Conservation (phyloP, 2,113 vertebrate genomes). For the Phodopus roborovskii region DNA sequence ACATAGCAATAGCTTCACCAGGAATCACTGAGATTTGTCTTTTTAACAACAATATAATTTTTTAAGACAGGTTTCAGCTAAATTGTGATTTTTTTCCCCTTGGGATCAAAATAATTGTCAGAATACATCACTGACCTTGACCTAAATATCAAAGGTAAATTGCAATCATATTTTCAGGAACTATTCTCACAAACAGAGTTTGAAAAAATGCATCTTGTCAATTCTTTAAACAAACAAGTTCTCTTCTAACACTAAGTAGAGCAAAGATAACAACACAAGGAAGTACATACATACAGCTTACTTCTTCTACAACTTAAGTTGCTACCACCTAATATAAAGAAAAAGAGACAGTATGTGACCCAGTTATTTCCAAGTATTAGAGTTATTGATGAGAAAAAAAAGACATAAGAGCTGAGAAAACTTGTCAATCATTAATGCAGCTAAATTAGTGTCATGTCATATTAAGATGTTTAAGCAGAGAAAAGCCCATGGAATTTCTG, state of each 20-base stretch:
- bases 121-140: slow-evolving; percentile 7
- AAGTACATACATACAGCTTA: background rate
- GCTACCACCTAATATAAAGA: background rate
- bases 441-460: background rate
- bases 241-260: background rate
- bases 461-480: background rate
- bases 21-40: background rate
- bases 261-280: background rate
- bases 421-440: background rate
- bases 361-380: slow-evolving; percentile 36
- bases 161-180: slow-evolving; percentile 1
- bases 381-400: background rate
- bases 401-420: background rate
- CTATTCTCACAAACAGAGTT: slow-evolving; percentile 24
- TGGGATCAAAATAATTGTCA: slow-evolving; percentile 43
- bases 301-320: slow-evolving; percentile 35
- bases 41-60: slow-evolving; percentile 10
- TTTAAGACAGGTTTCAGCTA: slow-evolving; percentile 3
- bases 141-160: slow-evolving; percentile 51
- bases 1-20: background rate
- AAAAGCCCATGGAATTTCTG: background rate
- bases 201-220: background rate
- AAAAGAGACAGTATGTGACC: background rate
- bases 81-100: slow-evolving; percentile 7
- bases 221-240: background rate